Evolutionary conservation across 2,797 vertebrate species (phyloP), one percentile per base, ranked within the genome.

Genomic region (Parauchenoglanis ngamensis): DNA sequence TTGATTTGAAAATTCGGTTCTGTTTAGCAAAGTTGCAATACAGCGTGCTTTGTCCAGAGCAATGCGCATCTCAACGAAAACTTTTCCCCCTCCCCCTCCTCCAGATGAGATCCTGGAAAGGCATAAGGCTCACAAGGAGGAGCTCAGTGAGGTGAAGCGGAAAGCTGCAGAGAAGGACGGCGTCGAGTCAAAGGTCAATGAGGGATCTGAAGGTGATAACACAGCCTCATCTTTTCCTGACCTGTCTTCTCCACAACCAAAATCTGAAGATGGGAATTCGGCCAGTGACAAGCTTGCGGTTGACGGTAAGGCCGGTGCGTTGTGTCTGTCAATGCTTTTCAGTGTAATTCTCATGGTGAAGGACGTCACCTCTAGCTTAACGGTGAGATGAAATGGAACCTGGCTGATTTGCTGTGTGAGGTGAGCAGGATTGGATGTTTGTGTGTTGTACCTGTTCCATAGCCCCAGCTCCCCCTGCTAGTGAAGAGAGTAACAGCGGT

Each of bases 51-150:
- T 40, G 15, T 63, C 75, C 23, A n/a, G 11, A 17, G 13, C 59
- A 65, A 2, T 40, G 23, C 2, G 2, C 6, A 61, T 61, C 57
- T 2, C 23, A 63, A 80, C 6, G 4, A 61, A 57, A 56, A 57
- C 0, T 5, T 59, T 7, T 7, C 3, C 13, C 21, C 19, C 0
- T 91, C 31, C 57, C 3, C 3, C 13, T 21, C 19, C 0, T 91
- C 28, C 57, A 99, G 98, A 98, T 86, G 96, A 97, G 92, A 95
- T 99, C 91, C 88, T 94, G 93, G 98, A 98, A 72, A 91, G 94
- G 67, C 78, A 96, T 92, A 98, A 97, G 95, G 90, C 94, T 89
- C 96, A 92, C 89, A 96, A 92, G 90, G 96, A 97, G 87, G 93
- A 96, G 91, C 91, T 94, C 88, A 94, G 93, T 61, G 96, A 96